Evolutionary conservation across 2,113 vertebrate species (phyloP), one percentile per base, ranked within the genome.

Genomic region (Tenrec ecaudatus): DNA sequence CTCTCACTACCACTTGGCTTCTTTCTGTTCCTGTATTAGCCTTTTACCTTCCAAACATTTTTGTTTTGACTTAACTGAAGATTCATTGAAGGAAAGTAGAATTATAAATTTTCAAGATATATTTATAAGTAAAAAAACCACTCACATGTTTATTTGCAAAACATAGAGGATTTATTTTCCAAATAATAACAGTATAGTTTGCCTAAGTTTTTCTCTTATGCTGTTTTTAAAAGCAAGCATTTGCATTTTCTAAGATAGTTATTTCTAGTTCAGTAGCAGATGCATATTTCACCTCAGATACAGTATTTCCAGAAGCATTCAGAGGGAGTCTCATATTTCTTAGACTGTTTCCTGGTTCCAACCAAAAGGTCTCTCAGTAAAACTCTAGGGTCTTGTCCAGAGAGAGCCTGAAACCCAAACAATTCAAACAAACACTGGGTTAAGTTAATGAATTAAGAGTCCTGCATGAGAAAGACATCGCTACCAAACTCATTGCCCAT

Each of bases 251-350:
- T 78, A 86, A 91, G 86, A 6, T 4, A 29, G 19, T 36, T 23
- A 33, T 17, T 79, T 95, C 92, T 83, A 96, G 97, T 95, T 92
- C 97, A 84, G 64, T 36, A 53, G 1, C 6, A 47, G 83, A 25
- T 9, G 38, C n/a, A 33, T 0, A 0, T 58, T 19, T 62, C 20
- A 1, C 78, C 64, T 97, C 92, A 98, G 91, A 98, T 97, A 0
- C 98, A 98, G 0, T 98, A 98, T 93, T 98, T 98, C 98, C 98
- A 98, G 96, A 98, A 98, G 93, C 98, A 98, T 33, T 98, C 98
- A 0, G 97, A 97, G 43, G 97, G 92, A 17, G 95, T 93, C 27
- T 94, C 95, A 0, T 97, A 97, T 94, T 98, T 98, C 94, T 97
- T 96, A 29, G 93, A 88, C 58, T 96, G 97, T 83, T 97, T 98